These are phyloP conservation scores for Plebejus melissa DNA, from an alignment of 2,888 invertebrate species.

Conservation along the genomic window DNA sequence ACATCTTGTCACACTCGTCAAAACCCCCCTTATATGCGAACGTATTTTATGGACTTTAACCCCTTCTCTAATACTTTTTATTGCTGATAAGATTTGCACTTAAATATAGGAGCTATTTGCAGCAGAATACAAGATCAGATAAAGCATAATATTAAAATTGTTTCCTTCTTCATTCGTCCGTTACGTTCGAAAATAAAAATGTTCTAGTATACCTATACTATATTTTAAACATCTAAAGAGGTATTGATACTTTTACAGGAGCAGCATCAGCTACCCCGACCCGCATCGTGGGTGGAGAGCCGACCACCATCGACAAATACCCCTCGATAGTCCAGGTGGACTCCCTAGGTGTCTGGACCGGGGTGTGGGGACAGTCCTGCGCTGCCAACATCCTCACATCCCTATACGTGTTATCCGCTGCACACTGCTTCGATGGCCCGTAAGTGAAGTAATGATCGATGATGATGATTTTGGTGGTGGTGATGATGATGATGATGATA, in stretches of 20 bases:
- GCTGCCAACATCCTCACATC: constrained; percentile 47
- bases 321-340: constrained; percentile 51
- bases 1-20: no score
- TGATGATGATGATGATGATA: background rate
- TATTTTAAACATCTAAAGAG: no score
- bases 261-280: constrained; percentile 34
- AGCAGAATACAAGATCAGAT: no score
- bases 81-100: no score
- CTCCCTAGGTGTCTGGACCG: constrained; percentile 32
- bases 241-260: constrained; percentile 31
- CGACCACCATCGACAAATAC: constrained; percentile 45
- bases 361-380: constrained; percentile 46
- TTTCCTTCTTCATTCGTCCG: no score
- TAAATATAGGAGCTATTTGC: no score
- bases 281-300: constrained; percentile 47
- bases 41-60: background rate
- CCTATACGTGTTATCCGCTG: constrained; percentile 45
- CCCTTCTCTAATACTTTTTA: background rate
- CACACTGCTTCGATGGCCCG: constrained; percentile 46
- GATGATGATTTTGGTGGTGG: background rate
- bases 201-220: no score
- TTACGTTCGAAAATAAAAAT: no score
- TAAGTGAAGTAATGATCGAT: constrained; percentile 32
- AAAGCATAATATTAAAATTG: no score
- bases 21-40: no score